Base-by-base conservation (phyloP, 30 jellyfish, hydroid and myxozoan genomes). In the Hydra vulgaris region DNA sequence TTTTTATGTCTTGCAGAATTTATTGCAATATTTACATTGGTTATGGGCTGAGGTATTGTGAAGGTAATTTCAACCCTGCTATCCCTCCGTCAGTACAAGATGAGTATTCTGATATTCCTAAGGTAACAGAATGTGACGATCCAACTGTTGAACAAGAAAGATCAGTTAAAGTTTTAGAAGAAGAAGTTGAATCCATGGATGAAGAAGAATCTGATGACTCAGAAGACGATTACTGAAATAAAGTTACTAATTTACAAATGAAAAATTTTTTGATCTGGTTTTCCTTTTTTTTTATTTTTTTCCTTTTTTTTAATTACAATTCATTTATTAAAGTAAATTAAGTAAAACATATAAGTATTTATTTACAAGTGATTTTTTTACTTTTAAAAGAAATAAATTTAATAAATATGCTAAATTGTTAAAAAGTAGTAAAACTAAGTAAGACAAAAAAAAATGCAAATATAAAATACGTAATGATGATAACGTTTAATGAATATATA, bases 71-170 rank as follows among this genome's bases (percentile, higher is more conserved):
- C 84, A 90, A 94, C 80, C 97, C 97, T 7, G 95, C 97, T 15
- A 85, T 91, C 20, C 97, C 97, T 26, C 97, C 97, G 0, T 77
- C 95, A 8, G 90, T 90, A 1, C 97, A 84, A 80, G 97, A 90
- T 15, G 97, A 90, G 80, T 90, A 90, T 82, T 94, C 97, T 27
- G 86, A 92, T 66, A 95, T 95, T 15, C 95, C 97, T 3, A 95
- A 90, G 25, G 82, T 90, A 16, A 85, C 97, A 53, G 97, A 90
- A 66, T 86, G 87, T 23, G 95, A 90, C 24, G 97, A 90, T 71
- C 97, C 97, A 15, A 90, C 97, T 4, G 97, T 90, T 20, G 97
- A 90, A 79, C 95, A 87, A 40, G 97, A 90, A 76, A 83, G 97
- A 22, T 95, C 97, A 67, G 76, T 90, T 79, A 69, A 78, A 74